Evolutionary conservation across 2,113 vertebrate species (phyloP), one percentile per base, ranked within the genome.

Genomic region (Sylvilagus bachmani): DNA sequence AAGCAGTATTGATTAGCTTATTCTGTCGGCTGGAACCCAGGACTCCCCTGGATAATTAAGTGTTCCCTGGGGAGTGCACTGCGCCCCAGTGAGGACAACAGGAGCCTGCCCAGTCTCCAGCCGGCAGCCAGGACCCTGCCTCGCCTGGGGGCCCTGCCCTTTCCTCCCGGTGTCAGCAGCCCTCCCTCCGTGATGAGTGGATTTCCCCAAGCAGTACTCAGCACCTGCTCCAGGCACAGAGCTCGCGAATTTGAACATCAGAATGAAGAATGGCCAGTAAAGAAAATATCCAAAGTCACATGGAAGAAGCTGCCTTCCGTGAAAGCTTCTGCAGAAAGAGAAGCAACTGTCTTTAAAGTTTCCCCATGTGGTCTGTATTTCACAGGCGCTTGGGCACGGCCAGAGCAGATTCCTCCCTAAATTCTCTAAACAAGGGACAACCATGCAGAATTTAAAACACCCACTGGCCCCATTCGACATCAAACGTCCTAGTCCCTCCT

Each of bases 11-110:
- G 98, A 97, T 97, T 96, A 86, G 88, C 90, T 98, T 98, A 97
- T 93, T 91, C 96, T 93, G 91, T 98, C 98, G 96, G 88, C 96
- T 97, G 97, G 90, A 98, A 98, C 97, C 98, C 95, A 89, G 97
- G 97, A 97, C 95, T 98, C 97, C 96, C 87, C 86, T 97, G 96
- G 97, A 91, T 98, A 98, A 98, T 98, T 98, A 98, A 98, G 95
- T 97, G 94, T 98, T 97, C 97, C 93, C 86, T 62, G 78, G 83
- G 90, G 81, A 73, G 90, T 67, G 11, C 71, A 51, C 64, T 10
- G 27, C 10, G 38, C 95, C 96, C 97, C 90, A 88, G 24, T 44
- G 73, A 96, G 94, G 94, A 67, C 86, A 94, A 84, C 55, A 27
- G 81, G 96, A 25, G 78, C 66, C 66, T 81, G 62, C 49, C 44